A percentile compares a stretch with the other conserved stretches of the same genome.
phyloP scores from a whole-genome alignment of 2,888 invertebrate genomes.

The Operophtera brumata region DNA sequence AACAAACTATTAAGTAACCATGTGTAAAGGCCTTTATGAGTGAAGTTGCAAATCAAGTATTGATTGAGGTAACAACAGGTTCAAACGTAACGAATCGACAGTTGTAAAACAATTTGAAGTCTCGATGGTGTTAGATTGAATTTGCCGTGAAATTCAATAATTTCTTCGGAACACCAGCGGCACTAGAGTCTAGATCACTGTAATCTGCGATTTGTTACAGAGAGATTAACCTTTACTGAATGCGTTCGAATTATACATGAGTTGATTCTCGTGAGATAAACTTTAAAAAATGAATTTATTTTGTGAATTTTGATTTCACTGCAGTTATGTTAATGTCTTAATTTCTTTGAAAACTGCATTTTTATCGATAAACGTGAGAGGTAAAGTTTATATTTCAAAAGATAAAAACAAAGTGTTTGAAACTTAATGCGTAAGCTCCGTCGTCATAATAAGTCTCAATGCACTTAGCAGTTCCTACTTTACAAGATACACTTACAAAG shows the following conservation, averaged over 20 bases:
- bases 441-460: conserved; percentile 23
- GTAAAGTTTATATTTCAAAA: conserved; percentile 12
- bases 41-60: conserved; percentile 38
- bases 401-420: conserved; percentile 18
- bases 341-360: not conserved
- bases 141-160: conserved; percentile 74
- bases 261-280: conserved; percentile 43
- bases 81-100: conserved; percentile 57
- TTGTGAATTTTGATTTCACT: conserved; percentile 4
- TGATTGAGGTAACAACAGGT: conserved; percentile 32
- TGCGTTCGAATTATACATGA: conserved; percentile 30
- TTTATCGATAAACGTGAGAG: conserved; percentile 13
- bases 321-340: not conserved
- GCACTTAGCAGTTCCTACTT: conserved; percentile 45
- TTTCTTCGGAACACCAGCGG: conserved; percentile 72
- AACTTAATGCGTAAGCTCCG: conserved; percentile 24
- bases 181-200: conserved; percentile 60
- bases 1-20: too few species aligned
- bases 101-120: conserved; percentile 53
- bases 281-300: conserved; percentile 42
- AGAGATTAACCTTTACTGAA: conserved; percentile 53
- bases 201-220: conserved; percentile 70
- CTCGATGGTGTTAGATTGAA: conserved; percentile 57
- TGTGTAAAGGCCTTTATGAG: conserved; percentile 12
- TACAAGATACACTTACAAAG: conserved; percentile 66